Percentiles rank a stretch among this genome's conserved stretches.
phyloP scores from a whole-genome alignment of 1,140 invertebrate species.

The Littorina saxatilis region DNA sequence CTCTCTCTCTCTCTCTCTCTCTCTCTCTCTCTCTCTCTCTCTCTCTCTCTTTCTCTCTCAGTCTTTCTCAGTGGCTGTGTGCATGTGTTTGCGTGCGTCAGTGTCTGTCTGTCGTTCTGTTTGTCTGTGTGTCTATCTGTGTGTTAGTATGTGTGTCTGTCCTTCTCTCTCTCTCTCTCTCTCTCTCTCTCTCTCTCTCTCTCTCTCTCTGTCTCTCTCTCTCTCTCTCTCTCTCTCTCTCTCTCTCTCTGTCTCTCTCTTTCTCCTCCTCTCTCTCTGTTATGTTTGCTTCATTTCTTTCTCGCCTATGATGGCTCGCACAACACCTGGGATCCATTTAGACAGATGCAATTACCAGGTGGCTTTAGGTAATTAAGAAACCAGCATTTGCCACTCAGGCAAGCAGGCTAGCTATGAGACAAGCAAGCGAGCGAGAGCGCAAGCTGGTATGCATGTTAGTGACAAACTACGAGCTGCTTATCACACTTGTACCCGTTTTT shows the following conservation, averaged over 20 bases:
- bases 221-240: background rate
- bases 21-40: background rate
- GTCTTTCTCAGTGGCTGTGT: background rate
- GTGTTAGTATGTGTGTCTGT: background rate
- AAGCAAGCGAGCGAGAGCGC: no score
- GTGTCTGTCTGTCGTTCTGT: background rate
- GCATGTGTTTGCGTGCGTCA: background rate
- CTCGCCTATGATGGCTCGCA: no score
- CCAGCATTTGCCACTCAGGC: no score
- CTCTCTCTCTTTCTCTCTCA: no score
- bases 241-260: background rate
- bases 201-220: background rate
- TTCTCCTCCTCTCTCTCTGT: conserved; percentile 1
- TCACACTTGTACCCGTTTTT: no score
- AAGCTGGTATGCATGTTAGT: no score
- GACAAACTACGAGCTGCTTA: no score
- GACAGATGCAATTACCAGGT: no score
- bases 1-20: background rate
- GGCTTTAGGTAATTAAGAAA: no score
- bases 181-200: background rate
- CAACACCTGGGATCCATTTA: no score
- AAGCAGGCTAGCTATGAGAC: no score
- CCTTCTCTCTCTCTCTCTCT: background rate
- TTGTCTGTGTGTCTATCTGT: background rate
- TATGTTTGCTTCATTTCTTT: no score